phyloP scores from a whole-genome alignment of 2,797 vertebrate species.

The Salmo trutta region DNA sequence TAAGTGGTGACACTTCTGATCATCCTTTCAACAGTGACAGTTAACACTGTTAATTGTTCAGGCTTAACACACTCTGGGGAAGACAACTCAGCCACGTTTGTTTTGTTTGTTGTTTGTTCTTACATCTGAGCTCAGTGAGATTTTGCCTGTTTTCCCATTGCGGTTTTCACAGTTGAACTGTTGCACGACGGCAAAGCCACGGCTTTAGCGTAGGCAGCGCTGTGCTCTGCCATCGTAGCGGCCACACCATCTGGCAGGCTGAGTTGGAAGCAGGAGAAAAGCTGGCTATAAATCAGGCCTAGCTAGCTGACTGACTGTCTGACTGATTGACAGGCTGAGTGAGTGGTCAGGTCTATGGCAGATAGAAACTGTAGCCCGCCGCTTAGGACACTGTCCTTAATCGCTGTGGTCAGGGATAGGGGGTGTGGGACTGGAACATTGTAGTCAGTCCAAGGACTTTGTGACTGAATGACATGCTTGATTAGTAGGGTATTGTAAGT shows the following conservation, averaged over 20 bases:
- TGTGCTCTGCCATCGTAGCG: neutral
- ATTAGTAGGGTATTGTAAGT: neutral
- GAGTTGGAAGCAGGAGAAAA: slow-evolving; percentile 71
- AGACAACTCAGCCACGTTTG: neutral
- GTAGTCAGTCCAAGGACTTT: slow-evolving; percentile 45
- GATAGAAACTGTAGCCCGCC: slow-evolving; percentile 57
- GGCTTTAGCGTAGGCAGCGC: neutral
- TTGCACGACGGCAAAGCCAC: neutral
- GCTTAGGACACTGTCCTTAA: slow-evolving; percentile 65
- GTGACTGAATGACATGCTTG: neutral
- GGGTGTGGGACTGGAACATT: neutral
- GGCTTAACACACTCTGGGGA: neutral
- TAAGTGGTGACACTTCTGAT: neutral
- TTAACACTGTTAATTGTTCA: neutral
- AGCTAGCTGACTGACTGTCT: slow-evolving; percentile 39
- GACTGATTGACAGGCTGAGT: slow-evolving; percentile 28
- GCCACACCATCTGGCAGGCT: slow-evolving; percentile 61
- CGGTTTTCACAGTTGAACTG: neutral
- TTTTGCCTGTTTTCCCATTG: neutral
- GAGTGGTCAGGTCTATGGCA: slow-evolving; percentile 49
- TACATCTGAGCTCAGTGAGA: neutral
- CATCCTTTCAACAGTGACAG: neutral
- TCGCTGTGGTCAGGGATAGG: slow-evolving; percentile 44
- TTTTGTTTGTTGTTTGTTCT: neutral
- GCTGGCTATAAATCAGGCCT: slow-evolving; percentile 73